These are phyloP conservation scores for Triplophysa rosa DNA, from an alignment of 2,113 vertebrate genomes.

Conservation along the genomic window DNA sequence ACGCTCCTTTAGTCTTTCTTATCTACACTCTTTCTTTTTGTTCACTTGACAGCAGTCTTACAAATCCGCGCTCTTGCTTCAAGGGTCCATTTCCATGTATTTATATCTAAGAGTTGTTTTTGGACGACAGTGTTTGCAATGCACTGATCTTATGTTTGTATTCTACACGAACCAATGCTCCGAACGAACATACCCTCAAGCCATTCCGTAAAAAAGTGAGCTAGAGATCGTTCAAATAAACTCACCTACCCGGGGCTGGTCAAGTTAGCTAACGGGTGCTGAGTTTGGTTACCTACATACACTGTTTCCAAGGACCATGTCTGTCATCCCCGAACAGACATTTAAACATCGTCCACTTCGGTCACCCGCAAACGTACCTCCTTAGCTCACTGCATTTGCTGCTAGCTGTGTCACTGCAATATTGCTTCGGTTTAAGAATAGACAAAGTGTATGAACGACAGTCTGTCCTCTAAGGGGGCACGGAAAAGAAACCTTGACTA, in stretches of 20 bases:
- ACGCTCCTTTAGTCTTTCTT: background rate
- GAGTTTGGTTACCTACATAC: background rate
- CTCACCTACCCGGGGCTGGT: constrained; percentile 4
- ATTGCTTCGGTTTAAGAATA: constrained; percentile 55
- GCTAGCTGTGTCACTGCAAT: constrained; percentile 64
- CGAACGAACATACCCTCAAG: constrained; percentile 40
- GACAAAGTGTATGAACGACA: constrained; percentile 59
- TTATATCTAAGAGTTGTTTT: constrained; percentile 13
- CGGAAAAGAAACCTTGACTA: constrained; percentile 58
- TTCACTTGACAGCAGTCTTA: background rate
- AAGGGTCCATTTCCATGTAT: constrained; percentile 17
- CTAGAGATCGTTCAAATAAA: constrained; percentile 8
- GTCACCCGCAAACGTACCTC: constrained; percentile 49
- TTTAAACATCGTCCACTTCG: background rate
- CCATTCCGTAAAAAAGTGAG: constrained; percentile 51
- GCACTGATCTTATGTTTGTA: constrained; percentile 30
- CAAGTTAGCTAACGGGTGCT: constrained; percentile 11
- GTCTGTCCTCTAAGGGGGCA: constrained; percentile 67
- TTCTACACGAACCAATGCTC: constrained; percentile 23
- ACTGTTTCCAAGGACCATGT: constrained; percentile 36
- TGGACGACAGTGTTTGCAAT: constrained; percentile 39
- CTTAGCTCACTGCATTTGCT: constrained; percentile 64
- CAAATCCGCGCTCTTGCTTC: constrained; percentile 10
- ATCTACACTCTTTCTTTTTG: background rate
- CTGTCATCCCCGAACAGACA: background rate